Evolutionary conservation across 1,140 invertebrate species (phyloP), one percentile per base, ranked within the genome.

Genomic region (Drosophila pruinosa): DNA sequence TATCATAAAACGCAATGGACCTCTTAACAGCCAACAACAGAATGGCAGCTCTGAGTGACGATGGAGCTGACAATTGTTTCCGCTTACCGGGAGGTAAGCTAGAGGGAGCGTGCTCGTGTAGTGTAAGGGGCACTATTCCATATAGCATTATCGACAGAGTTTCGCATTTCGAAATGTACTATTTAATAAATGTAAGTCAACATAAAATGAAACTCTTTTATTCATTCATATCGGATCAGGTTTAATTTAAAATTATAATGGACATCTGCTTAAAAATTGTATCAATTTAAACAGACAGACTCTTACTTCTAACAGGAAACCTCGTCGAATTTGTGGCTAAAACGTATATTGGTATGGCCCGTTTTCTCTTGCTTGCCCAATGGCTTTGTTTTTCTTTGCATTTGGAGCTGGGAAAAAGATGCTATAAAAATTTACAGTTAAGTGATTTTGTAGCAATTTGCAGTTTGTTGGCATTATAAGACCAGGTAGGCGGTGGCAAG

Each of bases 381-480:
- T 64, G 36, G 28, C 62, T 58, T 63, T 67, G 56, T 75, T 73
- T 61, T 72, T 36, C 41, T 57, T 50, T 41, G 38, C 34, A 48
- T 45, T 53, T 41, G 15, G 15, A 69, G 5, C 48, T 24, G 31
- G 48, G 31, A 26, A 39, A 75, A 72, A 78, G 39, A 78, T 67
- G 75, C 72, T 62, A 78, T 76, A 78, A 78, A 75, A 78, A 67
- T 78, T 72, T 75, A 78, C 75, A 78, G 72, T 75, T 72, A 78
- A 78, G 72, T 78, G 75, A 78, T 78, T 78, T 78, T 78, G 72
- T 72, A 78, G 75, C 75, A 78, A 78, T 78, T 78, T 78, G 72
- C 75, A 78, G 75, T 78, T 78, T 78, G 75, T 64, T 70, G 75
- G 72, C 65, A 71, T 70, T 76, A 75, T 38, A 64, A 64, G 48